Percentiles rank a stretch among this genome's conserved stretches.
phyloP scores from a whole-genome alignment of 2,113 vertebrate species.

The Nothocercus nigrocapillus region DNA sequence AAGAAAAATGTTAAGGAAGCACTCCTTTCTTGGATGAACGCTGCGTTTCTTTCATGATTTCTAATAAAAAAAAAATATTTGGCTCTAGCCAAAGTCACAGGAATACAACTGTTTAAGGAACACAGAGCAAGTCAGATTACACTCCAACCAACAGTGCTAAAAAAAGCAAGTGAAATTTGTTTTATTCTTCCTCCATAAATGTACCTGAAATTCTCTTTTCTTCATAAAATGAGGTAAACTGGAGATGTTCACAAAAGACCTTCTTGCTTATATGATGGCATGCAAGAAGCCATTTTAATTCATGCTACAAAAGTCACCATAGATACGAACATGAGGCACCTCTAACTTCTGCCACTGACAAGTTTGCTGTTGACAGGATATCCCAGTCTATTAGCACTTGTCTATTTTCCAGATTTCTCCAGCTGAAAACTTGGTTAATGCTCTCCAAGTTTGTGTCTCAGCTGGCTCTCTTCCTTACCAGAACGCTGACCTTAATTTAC shows the following conservation, averaged over 20 bases:
- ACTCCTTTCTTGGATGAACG: conserved; percentile 63
- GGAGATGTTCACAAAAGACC: neutral
- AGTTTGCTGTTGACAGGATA: neutral
- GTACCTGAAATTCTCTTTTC: neutral
- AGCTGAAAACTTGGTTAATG: neutral
- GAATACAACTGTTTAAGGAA: neutral
- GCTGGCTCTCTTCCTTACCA: neutral
- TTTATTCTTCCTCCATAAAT: neutral
- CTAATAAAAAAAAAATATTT: neutral
- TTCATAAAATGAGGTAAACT: neutral
- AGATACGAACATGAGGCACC: neutral
- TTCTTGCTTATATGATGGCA: neutral
- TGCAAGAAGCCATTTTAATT: neutral
- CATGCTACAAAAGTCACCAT: neutral
- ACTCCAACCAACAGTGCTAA: neutral
- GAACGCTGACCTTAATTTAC: neutral
- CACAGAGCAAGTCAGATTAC: neutral
- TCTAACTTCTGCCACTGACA: neutral
- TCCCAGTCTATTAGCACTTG: neutral
- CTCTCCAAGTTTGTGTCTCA: neutral
- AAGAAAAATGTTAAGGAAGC: neutral
- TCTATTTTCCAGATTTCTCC: neutral
- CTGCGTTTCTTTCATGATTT: neutral
- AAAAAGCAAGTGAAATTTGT: neutral
- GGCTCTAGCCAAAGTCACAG: neutral